Conservation (phyloP, 2,888 invertebrate species). For the Erebia palarica region DNA sequence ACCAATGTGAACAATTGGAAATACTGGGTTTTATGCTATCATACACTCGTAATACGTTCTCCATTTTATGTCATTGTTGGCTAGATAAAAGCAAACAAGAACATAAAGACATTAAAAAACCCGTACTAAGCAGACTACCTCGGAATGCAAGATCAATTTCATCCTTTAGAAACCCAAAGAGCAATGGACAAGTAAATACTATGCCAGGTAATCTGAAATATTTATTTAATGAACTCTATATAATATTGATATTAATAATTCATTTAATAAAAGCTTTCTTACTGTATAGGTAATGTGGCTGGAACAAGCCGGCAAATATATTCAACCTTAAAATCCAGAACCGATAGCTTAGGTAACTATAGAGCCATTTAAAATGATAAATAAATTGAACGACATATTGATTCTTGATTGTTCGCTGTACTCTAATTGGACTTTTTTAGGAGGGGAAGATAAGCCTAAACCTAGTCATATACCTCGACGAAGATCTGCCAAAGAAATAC, state of each 20-base stretch:
- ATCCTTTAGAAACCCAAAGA: slow-evolving; percentile 3
- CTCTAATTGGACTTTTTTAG: not conserved
- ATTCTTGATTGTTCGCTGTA: not conserved
- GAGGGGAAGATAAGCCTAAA: slow-evolving; percentile 43
- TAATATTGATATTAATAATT: not conserved
- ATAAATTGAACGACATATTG: not conserved
- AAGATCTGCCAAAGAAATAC: slow-evolving; percentile 40
- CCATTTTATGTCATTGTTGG: not conserved
- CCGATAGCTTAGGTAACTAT: not conserved
- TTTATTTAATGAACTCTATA: not conserved
- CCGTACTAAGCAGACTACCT: not conserved
- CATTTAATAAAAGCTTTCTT: not conserved
- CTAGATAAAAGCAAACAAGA: slow-evolving; percentile 17
- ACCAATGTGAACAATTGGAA: no score
- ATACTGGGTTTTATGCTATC: not conserved
- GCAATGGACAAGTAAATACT: not conserved
- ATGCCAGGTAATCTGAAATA: not conserved
- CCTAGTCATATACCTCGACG: slow-evolving; percentile 57
- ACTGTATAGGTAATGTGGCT: slow-evolving; percentile 29
- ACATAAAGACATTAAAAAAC: not conserved
- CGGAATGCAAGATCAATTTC: slow-evolving; percentile 5
- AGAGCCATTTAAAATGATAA: not conserved
- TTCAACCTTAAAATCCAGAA: slow-evolving; percentile 2
- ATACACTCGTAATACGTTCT: not conserved
- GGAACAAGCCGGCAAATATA: slow-evolving; percentile 35